These are phyloP conservation scores for Eidolon helvum DNA, from an alignment of 2,113 vertebrate species.

Conservation along the genomic window DNA sequence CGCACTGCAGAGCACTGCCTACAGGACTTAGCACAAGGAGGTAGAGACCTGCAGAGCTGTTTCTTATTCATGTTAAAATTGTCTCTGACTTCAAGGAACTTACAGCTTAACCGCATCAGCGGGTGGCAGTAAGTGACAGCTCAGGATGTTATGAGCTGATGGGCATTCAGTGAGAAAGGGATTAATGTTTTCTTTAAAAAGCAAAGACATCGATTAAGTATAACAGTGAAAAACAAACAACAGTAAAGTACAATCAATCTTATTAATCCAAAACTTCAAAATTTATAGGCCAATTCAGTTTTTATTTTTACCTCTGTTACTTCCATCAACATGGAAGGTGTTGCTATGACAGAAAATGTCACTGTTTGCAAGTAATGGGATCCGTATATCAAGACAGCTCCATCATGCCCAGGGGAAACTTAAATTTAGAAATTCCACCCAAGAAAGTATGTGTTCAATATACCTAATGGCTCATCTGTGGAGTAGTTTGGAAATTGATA, in stretches of 20 bases:
- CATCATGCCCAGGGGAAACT: not conserved
- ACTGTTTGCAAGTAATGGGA: not conserved
- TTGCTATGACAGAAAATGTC: not conserved
- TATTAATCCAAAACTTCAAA: not conserved
- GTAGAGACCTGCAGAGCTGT: not conserved
- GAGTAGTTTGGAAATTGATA: not conserved
- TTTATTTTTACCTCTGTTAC: not conserved
- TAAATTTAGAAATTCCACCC: conserved; percentile 38
- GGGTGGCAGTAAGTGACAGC: not conserved
- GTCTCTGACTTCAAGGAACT: conserved; percentile 1
- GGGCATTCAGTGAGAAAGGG: not conserved
- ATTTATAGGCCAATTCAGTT: not conserved
- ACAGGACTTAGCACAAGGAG: not conserved
- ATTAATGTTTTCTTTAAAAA: conserved; percentile 2
- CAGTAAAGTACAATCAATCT: not conserved
- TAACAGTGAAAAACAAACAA: not conserved
- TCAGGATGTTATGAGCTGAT: not conserved
- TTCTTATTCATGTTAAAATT: not conserved
- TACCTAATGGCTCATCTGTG: not conserved
- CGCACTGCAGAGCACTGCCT: not conserved
- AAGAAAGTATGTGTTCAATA: not conserved
- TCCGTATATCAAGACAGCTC: not conserved
- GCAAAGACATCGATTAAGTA: not conserved
- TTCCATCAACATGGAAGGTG: not conserved
- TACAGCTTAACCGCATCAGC: not conserved